Conservation (phyloP, 1,140 invertebrate species). For the Cheumatopsyche charites region DNA sequence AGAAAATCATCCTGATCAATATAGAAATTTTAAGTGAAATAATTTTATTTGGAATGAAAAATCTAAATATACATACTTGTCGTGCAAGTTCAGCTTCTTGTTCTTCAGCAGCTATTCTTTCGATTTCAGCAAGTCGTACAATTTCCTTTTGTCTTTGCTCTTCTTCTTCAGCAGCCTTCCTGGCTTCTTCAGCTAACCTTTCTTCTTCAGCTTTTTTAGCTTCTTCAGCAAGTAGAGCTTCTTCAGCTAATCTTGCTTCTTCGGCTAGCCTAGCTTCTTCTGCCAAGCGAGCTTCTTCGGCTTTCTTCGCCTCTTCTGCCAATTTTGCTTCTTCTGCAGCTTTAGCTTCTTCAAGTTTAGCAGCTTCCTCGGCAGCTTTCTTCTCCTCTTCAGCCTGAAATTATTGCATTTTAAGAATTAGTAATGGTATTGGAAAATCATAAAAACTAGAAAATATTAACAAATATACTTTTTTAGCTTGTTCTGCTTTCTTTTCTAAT, state of each 20-base stretch:
- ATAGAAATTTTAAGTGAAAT: background rate
- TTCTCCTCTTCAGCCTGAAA: constrained; percentile 1
- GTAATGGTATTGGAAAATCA: no score
- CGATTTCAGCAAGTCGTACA: constrained; percentile 60
- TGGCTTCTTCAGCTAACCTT: constrained; percentile 62
- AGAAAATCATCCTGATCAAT: background rate
- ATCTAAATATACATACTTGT: constrained; percentile 53
- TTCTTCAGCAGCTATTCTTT: constrained; percentile 64
- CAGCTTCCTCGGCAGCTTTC: constrained; percentile 32
- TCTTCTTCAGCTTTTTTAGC: constrained; percentile 56
- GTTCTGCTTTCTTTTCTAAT: constrained; percentile 57
- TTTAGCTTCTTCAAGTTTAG: constrained; percentile 53
- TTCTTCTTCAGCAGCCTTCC: constrained; percentile 63
- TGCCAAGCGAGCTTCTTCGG: constrained; percentile 55
- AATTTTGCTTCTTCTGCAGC: constrained; percentile 52
- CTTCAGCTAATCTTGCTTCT: constrained; percentile 60
- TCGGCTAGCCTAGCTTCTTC: constrained; percentile 61
- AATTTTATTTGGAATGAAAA: background rate
- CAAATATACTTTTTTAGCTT: constrained; percentile 46
- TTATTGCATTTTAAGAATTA: no score
- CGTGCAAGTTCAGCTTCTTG: constrained; percentile 65
- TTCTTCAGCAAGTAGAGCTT: constrained; percentile 57
- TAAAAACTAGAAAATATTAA: no score
- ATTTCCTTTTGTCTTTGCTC: constrained; percentile 64
- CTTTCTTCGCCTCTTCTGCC: constrained; percentile 47